Base-by-base conservation (phyloP, 2,113 vertebrate species). In the Pachyramphus minor region DNA sequence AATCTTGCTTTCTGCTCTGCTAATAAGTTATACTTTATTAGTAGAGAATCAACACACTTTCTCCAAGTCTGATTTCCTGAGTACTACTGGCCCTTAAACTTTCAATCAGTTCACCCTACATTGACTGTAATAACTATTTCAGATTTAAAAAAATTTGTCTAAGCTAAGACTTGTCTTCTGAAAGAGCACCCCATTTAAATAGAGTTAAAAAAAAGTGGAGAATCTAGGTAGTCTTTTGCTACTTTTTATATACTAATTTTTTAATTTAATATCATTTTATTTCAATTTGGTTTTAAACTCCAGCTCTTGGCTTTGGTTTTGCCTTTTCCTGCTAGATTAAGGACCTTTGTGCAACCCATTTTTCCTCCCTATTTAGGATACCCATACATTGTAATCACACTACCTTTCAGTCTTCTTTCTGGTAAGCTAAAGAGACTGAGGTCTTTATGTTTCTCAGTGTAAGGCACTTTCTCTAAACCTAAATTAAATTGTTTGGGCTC, bases 221-320 rank as follows among this genome's bases (percentile, higher is more conserved):
- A 89, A 78, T 75, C 4, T 30, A 72, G 4, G 8, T n/a, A 0
- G 0, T 47, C 5, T 69, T 69, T 62, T 78, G 12, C 5, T n/a
- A 24, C 6, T 45, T 81, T 71, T 45, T 44, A n/a, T 30, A 33
- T 6, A 45, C 4, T 37, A 1, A 0, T 67, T 42, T 45, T 39
- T 55, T n/a, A 1, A 16, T 77, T 39, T 21, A 4, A 9, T 74
- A 52, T 59, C 1, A 11, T 64, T 72, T 42, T 6, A 39, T 62
- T 80, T 79, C 10, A 49, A 8, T 79, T 53, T 68, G 4, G 4
- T 55, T 89, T 66, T 24, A 63, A 59, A 45, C 72, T 87, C 21
- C 30, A 68, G 27, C 5, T 86, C 31, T 53, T 59, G 30, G 9
- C 14, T 91, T 86, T 50, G 18, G 3, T 69, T 84, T 74, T 81